Base-by-base conservation (phyloP, 2,797 vertebrate genomes). In the Jordanella pulchra region DNA sequence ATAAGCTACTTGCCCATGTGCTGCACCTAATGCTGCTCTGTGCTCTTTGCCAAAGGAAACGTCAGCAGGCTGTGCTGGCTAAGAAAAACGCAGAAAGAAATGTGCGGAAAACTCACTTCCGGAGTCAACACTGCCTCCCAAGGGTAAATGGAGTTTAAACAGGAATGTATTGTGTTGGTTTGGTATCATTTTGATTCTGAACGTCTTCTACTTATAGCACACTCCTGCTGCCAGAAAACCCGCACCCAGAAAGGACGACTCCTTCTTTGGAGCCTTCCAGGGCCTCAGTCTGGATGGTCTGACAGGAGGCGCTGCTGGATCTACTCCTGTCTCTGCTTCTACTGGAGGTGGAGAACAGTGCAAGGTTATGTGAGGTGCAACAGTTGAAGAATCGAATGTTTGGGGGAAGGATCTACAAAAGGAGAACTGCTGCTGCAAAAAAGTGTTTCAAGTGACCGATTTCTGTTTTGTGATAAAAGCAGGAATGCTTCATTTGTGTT, bases 211-310 rank as follows among this genome's bases (percentile, higher is more conserved):
- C 27, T 39, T 71, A 42, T 67, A 93, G 90, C 80, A 94, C 72
- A 86, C 27, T 13, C 42, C 85, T 1, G 23, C 84, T 4, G 78
- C 85, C 61, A 87, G 81, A 53, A 93, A 86, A 79, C 61, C 85
- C 0, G n/a, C 87, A 3, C 10, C 81, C 0, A 75, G 2, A 12
- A 92, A 92, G 60, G 89, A 93, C 0, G 81, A 94, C 2, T 92
- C 92, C 23, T 90, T 95, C 67, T 94, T 95, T 13, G 93, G 93
- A 68, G 92, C 93, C 48, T 95, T 95, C 68, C 93, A 93, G 68
- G 92, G 93, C 18, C 90, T 95, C 67, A 94, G 91, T 77, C 90
- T 95, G 80, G 89, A 93, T 0, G 91, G 86, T 27, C 65, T 92
- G 42, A 79, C 87, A 21, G 86, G 92, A 63, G 45, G 78, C 5